Percentiles rank a stretch among this genome's conserved stretches.
Evolutionary conservation across 2,888 invertebrate species (phyloP).

Genomic region (Lithosia quadra): DNA sequence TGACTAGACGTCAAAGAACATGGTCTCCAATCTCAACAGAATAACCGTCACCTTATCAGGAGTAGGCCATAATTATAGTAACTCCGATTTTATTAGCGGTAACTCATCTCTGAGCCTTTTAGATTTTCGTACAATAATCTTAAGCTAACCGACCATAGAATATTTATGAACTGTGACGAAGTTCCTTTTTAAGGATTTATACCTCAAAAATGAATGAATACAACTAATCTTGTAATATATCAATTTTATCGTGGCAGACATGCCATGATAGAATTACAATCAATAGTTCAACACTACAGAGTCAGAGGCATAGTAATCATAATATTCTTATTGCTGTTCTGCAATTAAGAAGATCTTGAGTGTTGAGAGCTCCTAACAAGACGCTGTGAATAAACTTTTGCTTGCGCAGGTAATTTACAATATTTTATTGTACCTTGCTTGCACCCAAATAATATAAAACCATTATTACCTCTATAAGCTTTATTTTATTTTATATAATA

Average conservation of each 20-base stretch:
- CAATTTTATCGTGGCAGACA: neutral
- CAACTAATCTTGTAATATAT: neutral
- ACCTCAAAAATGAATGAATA: neutral
- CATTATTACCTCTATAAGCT: no score
- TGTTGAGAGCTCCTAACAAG: no score
- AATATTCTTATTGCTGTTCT: no score
- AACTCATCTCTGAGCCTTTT: conserved; percentile 1
- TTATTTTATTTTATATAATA: no score
- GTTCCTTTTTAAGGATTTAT: neutral
- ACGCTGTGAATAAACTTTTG: no score
- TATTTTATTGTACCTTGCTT: no score
- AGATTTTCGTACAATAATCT: conserved; percentile 1
- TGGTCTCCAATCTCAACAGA: no score
- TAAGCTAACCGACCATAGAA: neutral
- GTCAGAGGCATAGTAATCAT: neutral
- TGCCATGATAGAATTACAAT: neutral
- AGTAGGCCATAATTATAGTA: neutral
- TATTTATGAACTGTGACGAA: conserved; percentile 3
- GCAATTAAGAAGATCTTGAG: no score
- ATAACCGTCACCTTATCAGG: neutral
- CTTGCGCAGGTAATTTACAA: no score
- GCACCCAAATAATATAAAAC: no score
- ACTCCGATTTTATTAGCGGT: no score
- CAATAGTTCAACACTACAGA: neutral
- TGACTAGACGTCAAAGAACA: neutral